Base-by-base conservation (phyloP, 2,888 invertebrate genomes). In the Drosophila imparisetae region DNA sequence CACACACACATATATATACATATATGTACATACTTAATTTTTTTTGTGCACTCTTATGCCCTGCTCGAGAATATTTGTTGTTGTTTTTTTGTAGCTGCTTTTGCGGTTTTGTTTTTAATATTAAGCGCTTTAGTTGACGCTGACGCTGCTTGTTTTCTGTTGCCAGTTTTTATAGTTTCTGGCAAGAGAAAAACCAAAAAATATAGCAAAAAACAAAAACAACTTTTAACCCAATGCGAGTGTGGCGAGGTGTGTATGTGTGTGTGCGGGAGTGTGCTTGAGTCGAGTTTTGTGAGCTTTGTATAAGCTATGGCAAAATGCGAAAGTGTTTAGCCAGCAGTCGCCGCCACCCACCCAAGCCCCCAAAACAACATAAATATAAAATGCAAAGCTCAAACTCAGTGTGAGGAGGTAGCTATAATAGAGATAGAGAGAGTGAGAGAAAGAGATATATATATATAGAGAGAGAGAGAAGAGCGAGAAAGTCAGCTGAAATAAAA, bases 121-220 rank as follows among this genome's bases (percentile, higher is more conserved):
- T 86, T 75, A 86, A 85, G 72, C 80, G 80, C 66, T 75, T 77
- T 74, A 74, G 80, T 87, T 88, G 83, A 82, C 84, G 85, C 85
- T 87, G 85, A 85, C 86, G 75, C 66, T 83, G 85, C 85, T 86
- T 86, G 86, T 88, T 88, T 88, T 80, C 72, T 75, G 72, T 65
- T 83, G 57, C 57, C 67, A 78, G 83, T 87, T 85, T 86, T 72
- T 83, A 77, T 83, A 81, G 86, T 77, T 83, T 74, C 74, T 75
- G 72, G 74, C 64, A 75, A 57, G 29, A 65, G 49, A 52, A 59
- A 15, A 45, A 24, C 50, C 4, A 29, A 27, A 36, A 40, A 11
- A 29, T 29, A 29, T 30, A 30, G 21, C 30, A 57, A 65, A 45
- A 45, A 52, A 34, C 34, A 65, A 60, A 55, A 60, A 59, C 62